Conservation (phyloP, 1,140 invertebrate genomes). For the Conus ventricosus region DNA sequence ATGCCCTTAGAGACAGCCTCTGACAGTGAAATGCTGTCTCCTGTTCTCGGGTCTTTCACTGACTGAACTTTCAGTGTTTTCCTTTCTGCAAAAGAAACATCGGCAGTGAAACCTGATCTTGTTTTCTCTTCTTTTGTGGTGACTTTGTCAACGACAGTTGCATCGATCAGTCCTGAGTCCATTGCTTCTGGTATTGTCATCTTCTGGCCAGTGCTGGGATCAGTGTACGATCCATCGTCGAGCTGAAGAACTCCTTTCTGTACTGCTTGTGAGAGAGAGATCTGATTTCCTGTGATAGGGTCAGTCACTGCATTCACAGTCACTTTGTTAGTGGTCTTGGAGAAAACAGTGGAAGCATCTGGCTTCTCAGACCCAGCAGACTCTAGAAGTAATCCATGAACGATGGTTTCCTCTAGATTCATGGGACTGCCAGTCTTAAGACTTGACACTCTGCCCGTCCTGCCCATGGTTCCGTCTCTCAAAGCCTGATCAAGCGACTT, state of each 20-base stretch:
- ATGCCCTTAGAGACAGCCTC: slow-evolving; percentile 65
- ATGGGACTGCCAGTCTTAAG: slow-evolving; percentile 83
- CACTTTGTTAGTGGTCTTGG: slow-evolving; percentile 85
- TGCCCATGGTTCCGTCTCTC: slow-evolving; percentile 85
- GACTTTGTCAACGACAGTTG: slow-evolving; percentile 59
- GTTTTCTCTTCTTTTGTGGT: slow-evolving; percentile 57
- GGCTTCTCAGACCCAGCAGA: slow-evolving; percentile 86
- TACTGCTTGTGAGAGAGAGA: slow-evolving; percentile 77
- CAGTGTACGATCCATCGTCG: slow-evolving; percentile 80
- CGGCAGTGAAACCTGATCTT: slow-evolving; percentile 59
- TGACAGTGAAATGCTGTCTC: slow-evolving; percentile 71
- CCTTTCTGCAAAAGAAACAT: slow-evolving; percentile 62
- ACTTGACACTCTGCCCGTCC: slow-evolving; percentile 86
- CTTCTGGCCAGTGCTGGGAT: slow-evolving; percentile 82
- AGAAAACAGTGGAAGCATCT: slow-evolving; percentile 89
- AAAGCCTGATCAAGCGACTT: slow-evolving; percentile 77
- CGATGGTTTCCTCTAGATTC: slow-evolving; percentile 86
- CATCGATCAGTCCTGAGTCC: slow-evolving; percentile 57
- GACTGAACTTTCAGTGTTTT: slow-evolving; percentile 60
- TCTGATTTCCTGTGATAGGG: slow-evolving; percentile 82
- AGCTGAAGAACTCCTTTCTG: slow-evolving; percentile 58
- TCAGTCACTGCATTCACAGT: slow-evolving; percentile 91
- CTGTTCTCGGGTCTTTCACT: slow-evolving; percentile 87
- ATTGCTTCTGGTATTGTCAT: slow-evolving; percentile 83
- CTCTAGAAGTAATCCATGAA: slow-evolving; percentile 81